These are phyloP conservation scores for Lepas anatifera DNA, from an alignment of 2,888 invertebrate genomes.

Conservation along the genomic window DNA sequence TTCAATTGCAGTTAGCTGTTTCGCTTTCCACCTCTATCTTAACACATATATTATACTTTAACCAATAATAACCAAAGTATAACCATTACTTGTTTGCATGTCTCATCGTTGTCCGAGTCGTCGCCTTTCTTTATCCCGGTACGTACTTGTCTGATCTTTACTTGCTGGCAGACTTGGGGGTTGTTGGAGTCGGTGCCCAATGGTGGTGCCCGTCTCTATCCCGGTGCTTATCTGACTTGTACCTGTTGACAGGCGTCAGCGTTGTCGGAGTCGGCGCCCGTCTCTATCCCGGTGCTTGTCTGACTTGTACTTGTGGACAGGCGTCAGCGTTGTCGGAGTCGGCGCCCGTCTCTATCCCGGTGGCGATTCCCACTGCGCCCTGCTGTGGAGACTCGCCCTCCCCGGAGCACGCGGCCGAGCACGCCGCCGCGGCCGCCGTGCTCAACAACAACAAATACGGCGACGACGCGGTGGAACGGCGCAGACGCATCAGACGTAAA, in stretches of 20 bases:
- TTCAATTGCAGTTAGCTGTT: no score
- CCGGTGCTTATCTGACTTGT: conserved; percentile 31
- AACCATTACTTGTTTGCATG: no score
- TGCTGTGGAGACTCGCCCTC: conserved; percentile 35
- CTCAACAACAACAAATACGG: conserved; percentile 36
- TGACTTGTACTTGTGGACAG: conserved; percentile 36
- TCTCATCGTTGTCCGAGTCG: no score
- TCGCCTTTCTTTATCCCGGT: no score
- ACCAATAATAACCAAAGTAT: no score
- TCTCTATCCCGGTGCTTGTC: conserved; percentile 37
- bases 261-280: conserved; percentile 41
- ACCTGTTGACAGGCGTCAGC: conserved; percentile 37
- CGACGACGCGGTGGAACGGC: conserved; percentile 31
- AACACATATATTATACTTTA: no score
- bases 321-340: not conserved
- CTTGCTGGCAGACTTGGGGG: no score
- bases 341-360: not conserved
- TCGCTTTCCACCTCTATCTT: no score
- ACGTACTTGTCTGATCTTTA: no score
- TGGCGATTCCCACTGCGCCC: not conserved
- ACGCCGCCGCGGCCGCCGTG: conserved; percentile 35
- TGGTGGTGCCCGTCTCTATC: no score
- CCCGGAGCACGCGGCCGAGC: conserved; percentile 40
- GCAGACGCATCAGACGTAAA: conserved; percentile 34
- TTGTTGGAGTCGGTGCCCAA: no score